Evolutionary conservation across 2,888 invertebrate genomes (phyloP).

Genomic region (Bombylius major): DNA sequence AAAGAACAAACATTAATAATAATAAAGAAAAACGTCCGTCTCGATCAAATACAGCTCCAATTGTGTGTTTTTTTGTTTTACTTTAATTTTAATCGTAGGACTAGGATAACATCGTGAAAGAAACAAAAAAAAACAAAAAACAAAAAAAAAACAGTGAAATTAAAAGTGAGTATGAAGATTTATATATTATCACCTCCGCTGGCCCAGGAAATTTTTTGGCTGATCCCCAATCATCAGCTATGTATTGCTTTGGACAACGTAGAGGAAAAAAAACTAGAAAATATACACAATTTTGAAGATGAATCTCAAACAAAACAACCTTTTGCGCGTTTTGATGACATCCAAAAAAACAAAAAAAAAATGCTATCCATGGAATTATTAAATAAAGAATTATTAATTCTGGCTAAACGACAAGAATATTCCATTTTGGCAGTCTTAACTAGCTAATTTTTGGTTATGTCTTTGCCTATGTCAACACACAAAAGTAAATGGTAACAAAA

Average conservation of each 20-base stretch:
- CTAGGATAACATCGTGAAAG: not conserved
- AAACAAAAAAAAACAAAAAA: too few relatives aligned
- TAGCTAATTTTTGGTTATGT: too few relatives aligned
- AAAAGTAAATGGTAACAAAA: too few relatives aligned
- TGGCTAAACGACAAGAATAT: too few relatives aligned
- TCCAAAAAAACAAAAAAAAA: too few relatives aligned
- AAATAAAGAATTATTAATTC: too few relatives aligned
- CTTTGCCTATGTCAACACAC: too few relatives aligned
- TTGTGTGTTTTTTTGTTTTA: not conserved
- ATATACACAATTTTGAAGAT: too few relatives aligned
- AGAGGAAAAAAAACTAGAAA: not conserved
- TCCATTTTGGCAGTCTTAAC: too few relatives aligned
- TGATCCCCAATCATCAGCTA: not conserved
- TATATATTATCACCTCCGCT: not conserved
- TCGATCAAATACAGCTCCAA: slow-evolving; percentile 27
- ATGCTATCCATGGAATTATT: too few relatives aligned
- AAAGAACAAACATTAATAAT: slow-evolving; percentile 7
- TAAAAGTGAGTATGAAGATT: not conserved
- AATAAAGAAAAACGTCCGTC: slow-evolving; percentile 26
- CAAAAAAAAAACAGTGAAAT: not conserved
- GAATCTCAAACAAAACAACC: too few relatives aligned
- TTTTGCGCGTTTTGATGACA: too few relatives aligned
- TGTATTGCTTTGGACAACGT: not conserved
- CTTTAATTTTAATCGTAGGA: not conserved
- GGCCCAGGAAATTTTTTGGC: not conserved